Evolutionary conservation across 1,140 invertebrate genomes (phyloP).

Genomic region (Lordiphosa clarofinis): DNA sequence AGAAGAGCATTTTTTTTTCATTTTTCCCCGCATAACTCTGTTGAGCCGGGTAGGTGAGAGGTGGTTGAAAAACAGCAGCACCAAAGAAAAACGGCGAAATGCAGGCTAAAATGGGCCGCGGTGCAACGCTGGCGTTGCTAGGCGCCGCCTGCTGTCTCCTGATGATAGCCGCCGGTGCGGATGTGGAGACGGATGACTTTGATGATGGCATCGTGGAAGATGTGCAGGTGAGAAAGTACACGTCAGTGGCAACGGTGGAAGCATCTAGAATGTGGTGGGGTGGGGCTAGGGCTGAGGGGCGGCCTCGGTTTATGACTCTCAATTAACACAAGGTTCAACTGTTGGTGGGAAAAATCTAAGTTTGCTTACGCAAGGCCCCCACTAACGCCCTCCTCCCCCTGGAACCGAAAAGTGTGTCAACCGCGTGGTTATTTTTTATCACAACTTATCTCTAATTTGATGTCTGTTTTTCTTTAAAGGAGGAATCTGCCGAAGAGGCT

Average conservation of each 20-base stretch:
- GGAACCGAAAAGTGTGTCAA: conserved; percentile 32
- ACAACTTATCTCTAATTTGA: conserved; percentile 33
- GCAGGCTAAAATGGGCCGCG: conserved; percentile 45
- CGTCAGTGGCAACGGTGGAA: conserved; percentile 58
- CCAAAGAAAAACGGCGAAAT: conserved; percentile 36
- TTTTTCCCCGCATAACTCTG: conserved; percentile 10
- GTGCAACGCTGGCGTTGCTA: conserved; percentile 54
- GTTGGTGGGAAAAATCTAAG: conserved; percentile 9
- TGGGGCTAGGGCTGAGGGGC: neutral
- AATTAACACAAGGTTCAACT: conserved; percentile 26
- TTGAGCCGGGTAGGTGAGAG: conserved; percentile 14
- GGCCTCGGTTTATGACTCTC: conserved; percentile 32
- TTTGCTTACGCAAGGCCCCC: conserved; percentile 42
- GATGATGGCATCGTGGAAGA: conserved; percentile 72
- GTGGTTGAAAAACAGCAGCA: conserved; percentile 17
- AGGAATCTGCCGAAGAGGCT: conserved; percentile 23
- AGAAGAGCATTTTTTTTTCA: conserved; percentile 1
- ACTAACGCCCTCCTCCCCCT: conserved; percentile 1
- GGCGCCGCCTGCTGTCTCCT: conserved; percentile 30
- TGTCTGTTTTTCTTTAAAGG: conserved; percentile 29
- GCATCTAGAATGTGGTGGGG: conserved; percentile 19
- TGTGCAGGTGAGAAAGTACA: conserved; percentile 75
- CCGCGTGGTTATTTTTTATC: conserved; percentile 51
- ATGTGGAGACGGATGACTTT: conserved; percentile 53
- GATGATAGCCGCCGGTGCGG: conserved; percentile 12